These are phyloP conservation scores for Psilopsiagon aurifrons DNA, from an alignment of 2,113 vertebrate species.

Conservation along the genomic window DNA sequence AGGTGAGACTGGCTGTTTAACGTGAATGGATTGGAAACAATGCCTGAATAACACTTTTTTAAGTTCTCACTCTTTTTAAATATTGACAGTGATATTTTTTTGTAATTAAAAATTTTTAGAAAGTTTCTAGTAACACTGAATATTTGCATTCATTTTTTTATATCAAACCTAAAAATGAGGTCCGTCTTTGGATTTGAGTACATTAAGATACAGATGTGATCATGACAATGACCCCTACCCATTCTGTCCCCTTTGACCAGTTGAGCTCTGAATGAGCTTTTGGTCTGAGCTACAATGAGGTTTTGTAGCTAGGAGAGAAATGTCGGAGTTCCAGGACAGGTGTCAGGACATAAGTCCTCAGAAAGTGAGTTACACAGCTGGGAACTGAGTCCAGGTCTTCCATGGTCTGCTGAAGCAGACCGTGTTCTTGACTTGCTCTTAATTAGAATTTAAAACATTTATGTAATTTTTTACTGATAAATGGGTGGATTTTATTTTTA, in stretches of 20 bases:
- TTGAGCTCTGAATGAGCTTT: neutral
- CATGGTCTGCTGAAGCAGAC: neutral
- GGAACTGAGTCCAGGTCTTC: neutral
- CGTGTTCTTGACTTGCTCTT: neutral
- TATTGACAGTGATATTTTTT: neutral
- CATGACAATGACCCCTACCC: neutral
- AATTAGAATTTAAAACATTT: neutral
- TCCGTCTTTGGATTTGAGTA: neutral
- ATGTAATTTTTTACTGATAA: neutral
- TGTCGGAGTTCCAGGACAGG: neutral
- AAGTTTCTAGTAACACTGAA: neutral
- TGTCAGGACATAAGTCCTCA: neutral
- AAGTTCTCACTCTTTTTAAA: neutral
- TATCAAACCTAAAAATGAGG: neutral
- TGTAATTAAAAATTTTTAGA: neutral
- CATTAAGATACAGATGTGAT: neutral
- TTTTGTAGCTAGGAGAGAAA: neutral
- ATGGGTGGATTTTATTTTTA: neutral
- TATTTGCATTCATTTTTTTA: neutral
- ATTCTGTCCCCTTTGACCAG: neutral
- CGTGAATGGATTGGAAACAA: neutral
- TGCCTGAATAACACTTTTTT: neutral
- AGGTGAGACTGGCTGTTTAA: neutral
- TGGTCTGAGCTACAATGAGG: neutral
- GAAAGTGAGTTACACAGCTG: neutral